Conservation (phyloP, 2,888 invertebrate genomes). For the Margaritifera margaritifera region DNA sequence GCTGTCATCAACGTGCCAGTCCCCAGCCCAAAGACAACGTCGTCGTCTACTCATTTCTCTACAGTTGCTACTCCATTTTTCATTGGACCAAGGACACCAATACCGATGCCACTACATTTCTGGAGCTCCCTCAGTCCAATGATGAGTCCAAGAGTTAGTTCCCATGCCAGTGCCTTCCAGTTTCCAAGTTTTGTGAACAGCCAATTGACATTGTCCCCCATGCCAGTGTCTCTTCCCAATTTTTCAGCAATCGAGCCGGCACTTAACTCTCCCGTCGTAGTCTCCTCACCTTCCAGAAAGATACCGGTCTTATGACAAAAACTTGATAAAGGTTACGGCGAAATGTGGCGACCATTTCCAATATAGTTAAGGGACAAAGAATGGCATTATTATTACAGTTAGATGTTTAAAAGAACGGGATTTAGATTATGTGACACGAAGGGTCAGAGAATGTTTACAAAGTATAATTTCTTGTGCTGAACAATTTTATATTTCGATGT, state of each 20-base stretch:
- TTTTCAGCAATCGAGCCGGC: slow-evolving; percentile 42
- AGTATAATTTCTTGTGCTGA: too few relatives aligned
- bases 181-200: slow-evolving; percentile 58
- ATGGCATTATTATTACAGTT: too few relatives aligned
- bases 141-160: slow-evolving; percentile 57
- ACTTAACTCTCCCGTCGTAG: slow-evolving; percentile 47
- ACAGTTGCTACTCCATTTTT: slow-evolving; percentile 60
- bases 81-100: slow-evolving; percentile 58
- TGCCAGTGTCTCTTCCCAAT: slow-evolving; percentile 51
- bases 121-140: slow-evolving; percentile 73
- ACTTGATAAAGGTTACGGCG: slow-evolving; percentile 3
- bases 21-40: slow-evolving; percentile 54
- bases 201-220: slow-evolving; percentile 41
- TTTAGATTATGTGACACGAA: too few relatives aligned
- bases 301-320: slow-evolving; percentile 54
- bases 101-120: slow-evolving; percentile 64
- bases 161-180: slow-evolving; percentile 55
- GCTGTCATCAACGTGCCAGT: slow-evolving; percentile 47
- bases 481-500: too few relatives aligned
- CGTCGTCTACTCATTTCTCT: slow-evolving; percentile 36
- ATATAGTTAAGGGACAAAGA: neutral
- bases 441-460: too few relatives aligned
- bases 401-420: too few relatives aligned
- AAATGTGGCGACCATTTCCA: neutral
- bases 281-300: slow-evolving; percentile 50